Percentiles rank a stretch among this genome's conserved stretches.
These are phyloP conservation scores for Caenorhabditis auriculariae DNA, from an alignment of 2,888 invertebrate genomes.

Conservation along the genomic window DNA sequence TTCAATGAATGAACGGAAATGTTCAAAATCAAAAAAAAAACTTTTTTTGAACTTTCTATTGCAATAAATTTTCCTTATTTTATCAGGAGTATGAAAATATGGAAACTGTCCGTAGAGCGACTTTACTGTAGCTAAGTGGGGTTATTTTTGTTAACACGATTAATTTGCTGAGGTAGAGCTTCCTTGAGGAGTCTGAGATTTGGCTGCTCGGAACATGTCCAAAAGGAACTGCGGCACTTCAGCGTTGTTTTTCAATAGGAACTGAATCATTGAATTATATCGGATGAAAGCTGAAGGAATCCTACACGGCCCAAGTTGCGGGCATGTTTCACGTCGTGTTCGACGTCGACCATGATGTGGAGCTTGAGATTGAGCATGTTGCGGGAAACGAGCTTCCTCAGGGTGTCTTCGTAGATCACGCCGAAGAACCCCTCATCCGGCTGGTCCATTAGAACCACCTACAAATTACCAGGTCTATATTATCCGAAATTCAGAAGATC, in stretches of 20 bases:
- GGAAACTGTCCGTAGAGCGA: background rate
- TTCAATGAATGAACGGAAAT: too few relatives aligned
- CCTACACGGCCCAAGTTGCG: too few relatives aligned
- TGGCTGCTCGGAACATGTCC: background rate
- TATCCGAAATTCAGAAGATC: too few relatives aligned
- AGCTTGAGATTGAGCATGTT: conserved; percentile 10
- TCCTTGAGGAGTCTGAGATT: background rate
- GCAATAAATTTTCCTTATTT: too few relatives aligned
- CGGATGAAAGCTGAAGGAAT: too few relatives aligned
- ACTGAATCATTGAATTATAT: conserved; percentile 7
- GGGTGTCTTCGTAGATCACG: conserved; percentile 8
- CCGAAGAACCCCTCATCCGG: conserved; percentile 10
- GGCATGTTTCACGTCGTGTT: conserved; percentile 1
- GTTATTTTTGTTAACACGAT: background rate
- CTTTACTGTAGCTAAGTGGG: background rate
- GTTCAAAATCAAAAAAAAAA: too few relatives aligned
- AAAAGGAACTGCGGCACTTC: conserved; percentile 6
- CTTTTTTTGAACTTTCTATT: too few relatives aligned
- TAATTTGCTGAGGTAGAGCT: background rate
- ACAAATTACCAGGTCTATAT: too few relatives aligned
- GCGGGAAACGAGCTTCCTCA: conserved; percentile 8
- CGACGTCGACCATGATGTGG: conserved; percentile 8
- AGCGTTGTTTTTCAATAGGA: conserved; percentile 5
- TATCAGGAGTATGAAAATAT: too few relatives aligned
- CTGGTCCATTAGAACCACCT: conserved; percentile 13